Evolutionary conservation across 2,797 vertebrate genomes (phyloP), one percentile per base, ranked within the genome.

Genomic region (Chiropotes sagulatus): DNA sequence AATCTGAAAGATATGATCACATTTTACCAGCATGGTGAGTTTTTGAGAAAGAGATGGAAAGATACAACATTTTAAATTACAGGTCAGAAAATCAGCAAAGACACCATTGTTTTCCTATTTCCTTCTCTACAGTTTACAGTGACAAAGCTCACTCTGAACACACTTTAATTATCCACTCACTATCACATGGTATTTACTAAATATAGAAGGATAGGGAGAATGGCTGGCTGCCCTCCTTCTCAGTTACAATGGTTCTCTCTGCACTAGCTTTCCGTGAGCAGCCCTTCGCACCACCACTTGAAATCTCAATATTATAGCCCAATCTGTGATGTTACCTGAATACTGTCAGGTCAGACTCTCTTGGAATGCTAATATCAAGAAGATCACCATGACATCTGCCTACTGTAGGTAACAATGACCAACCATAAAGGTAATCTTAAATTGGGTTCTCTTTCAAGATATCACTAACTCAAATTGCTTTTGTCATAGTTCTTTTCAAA

Each of bases 391-490:
- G 92, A 97, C 57, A 85, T 30, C 96, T 92, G 7, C 57, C 24
- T 76, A 91, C 86, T 28, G 28, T 14, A 95, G 54, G 82, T 89
- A 92, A 96, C 97, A 96, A 93, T 96, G 97, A 93, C 79, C 81
- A 95, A 73, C 79, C 39, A 46, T 76, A 86, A 94, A 58, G 75
- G 96, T 92, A 91, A 39, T 97, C 92, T 96, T 96, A 87, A 96
- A 88, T 97, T 96, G 90, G 91, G 15, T 90, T 98, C 93, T 97
- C 98, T 90, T 96, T 96, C 7, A 73, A 96, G 96, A 90, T 96
- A 97, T 97, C 97, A 98, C 93, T 95, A 98, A 95, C 97, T 96
- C 93, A 26, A 94, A 98, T 97, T 98, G 97, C 96, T 98, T 98
- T 96, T 46, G 89, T 89, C 95, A 97, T 82, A 39, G 67, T 52